Conservation (phyloP, 2,113 vertebrate genomes). For the Tiliqua scincoides region DNA sequence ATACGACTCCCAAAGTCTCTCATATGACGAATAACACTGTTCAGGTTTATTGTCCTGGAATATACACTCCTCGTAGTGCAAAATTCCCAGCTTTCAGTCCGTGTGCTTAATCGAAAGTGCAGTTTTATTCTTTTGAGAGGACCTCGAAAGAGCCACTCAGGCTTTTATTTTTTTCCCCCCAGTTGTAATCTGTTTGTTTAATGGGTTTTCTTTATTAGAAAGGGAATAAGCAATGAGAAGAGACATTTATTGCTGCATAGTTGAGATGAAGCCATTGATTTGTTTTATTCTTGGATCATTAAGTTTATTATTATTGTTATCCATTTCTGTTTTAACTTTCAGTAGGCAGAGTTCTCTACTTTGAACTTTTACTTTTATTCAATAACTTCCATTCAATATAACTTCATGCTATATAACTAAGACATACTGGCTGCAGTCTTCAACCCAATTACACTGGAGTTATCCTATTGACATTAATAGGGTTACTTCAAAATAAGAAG, state of each 20-base stretch:
- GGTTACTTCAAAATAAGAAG: neutral
- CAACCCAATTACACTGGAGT: neutral
- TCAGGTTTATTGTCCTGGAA: neutral
- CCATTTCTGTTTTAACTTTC: constrained; percentile 34
- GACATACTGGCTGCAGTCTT: neutral
- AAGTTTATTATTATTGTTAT: constrained; percentile 14
- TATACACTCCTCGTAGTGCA: neutral
- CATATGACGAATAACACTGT: neutral
- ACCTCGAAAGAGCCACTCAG: constrained; percentile 18
- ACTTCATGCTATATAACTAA: neutral
- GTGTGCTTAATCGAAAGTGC: neutral
- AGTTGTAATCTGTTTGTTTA: constrained; percentile 28
- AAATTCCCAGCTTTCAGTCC: constrained; percentile 7
- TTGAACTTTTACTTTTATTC: constrained; percentile 18
- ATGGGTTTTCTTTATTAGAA: constrained; percentile 40
- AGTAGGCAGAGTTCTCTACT: constrained; percentile 15
- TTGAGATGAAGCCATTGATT: constrained; percentile 22
- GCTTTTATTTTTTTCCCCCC: neutral
- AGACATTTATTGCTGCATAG: neutral
- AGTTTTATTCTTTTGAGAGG: constrained; percentile 6
- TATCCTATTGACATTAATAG: neutral
- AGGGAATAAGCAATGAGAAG: constrained; percentile 15
- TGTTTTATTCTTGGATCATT: constrained; percentile 20
- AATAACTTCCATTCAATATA: constrained; percentile 8
- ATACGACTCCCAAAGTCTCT: neutral